Conservation (phyloP, 2,797 vertebrate species). For the Simalia tracyae region DNA sequence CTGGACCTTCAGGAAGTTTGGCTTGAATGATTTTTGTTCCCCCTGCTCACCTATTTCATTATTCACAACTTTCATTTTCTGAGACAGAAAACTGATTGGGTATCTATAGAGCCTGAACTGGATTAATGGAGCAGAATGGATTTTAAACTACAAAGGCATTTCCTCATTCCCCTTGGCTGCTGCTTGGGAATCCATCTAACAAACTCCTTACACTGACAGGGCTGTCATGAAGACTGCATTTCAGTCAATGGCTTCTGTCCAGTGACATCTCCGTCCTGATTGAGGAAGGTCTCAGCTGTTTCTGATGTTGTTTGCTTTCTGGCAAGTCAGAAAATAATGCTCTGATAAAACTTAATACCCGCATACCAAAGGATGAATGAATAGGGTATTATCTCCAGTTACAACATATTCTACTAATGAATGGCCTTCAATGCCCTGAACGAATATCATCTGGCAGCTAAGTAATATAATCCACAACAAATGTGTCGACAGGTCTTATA, state of each 20-base stretch:
- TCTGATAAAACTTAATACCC: neutral
- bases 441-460: neutral
- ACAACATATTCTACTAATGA: neutral
- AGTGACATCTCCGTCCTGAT: neutral
- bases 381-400: neutral
- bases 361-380: neutral
- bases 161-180: constrained; percentile 24
- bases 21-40: constrained; percentile 12
- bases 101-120: constrained; percentile 35
- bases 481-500: neutral
- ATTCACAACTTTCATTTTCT: constrained; percentile 37
- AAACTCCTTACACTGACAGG: constrained; percentile 1
- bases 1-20: constrained; percentile 23
- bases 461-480: neutral
- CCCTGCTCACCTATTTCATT: constrained; percentile 22
- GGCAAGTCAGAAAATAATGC: neutral
- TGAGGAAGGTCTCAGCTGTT: neutral
- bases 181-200: constrained; percentile 38
- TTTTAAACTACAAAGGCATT: constrained; percentile 48
- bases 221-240: neutral
- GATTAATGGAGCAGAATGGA: constrained; percentile 54
- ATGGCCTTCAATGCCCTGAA: neutral
- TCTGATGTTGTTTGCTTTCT: neutral
- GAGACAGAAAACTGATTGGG: neutral
- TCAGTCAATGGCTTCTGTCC: constrained; percentile 17